Conservation (phyloP, 1,140 invertebrate genomes). For the Nixonia krombeini region DNA sequence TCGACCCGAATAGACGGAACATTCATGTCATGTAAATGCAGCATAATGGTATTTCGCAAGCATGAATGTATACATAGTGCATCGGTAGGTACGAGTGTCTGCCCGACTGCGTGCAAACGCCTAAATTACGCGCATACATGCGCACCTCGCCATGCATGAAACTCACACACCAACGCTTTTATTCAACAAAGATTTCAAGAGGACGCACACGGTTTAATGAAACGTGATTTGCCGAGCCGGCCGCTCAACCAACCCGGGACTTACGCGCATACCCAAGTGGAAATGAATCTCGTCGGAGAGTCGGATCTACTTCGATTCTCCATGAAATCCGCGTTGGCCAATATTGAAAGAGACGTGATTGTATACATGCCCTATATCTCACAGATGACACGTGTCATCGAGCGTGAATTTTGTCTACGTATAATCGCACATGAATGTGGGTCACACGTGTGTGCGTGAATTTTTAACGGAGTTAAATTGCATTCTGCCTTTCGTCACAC, state of each 20-base stretch:
- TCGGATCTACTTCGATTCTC: too few species aligned
- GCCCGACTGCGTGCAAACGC: constrained; percentile 9
- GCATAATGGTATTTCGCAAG: background rate
- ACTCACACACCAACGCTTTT: background rate
- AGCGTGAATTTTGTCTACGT: too few species aligned
- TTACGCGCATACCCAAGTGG: background rate
- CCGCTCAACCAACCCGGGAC: constrained; percentile 25
- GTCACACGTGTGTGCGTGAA: too few species aligned
- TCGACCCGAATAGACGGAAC: background rate
- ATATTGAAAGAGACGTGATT: too few species aligned
- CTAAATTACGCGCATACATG: constrained; percentile 8
- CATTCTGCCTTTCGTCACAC: too few species aligned
- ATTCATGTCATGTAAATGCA: constrained; percentile 7
- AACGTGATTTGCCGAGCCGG: constrained; percentile 23
- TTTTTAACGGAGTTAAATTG: too few species aligned
- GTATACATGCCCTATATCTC: too few species aligned
- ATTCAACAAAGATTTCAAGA: constrained; percentile 33
- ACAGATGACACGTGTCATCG: too few species aligned
- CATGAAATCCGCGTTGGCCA: too few species aligned
- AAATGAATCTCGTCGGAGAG: too few species aligned
- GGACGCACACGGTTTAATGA: constrained; percentile 28
- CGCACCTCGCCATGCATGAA: constrained; percentile 12
- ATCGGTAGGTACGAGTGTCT: background rate
- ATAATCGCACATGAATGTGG: too few species aligned
- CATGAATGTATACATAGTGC: background rate